Percentiles rank a stretch among this genome's conserved stretches.
phyloP scores from a whole-genome alignment of 2,797 vertebrate genomes.

The Sarcophilus harrisii region DNA sequence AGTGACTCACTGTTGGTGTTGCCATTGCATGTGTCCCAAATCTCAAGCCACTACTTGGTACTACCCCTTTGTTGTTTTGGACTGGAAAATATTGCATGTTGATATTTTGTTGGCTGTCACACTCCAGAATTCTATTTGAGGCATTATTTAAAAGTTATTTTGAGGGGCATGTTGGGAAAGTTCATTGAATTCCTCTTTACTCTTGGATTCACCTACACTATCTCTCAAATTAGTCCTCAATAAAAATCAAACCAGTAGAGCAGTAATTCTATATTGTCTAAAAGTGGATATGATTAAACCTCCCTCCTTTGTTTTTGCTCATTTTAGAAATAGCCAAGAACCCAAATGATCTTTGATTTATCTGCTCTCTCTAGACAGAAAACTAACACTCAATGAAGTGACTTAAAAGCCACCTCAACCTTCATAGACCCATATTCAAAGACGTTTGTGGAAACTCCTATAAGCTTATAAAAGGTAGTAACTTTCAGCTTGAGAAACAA shows the following conservation, averaged over 20 bases:
- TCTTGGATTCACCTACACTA: background rate
- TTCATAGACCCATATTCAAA: background rate
- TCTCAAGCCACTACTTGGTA: no score
- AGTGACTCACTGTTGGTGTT: no score
- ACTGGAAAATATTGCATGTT: no score
- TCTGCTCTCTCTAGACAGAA: background rate
- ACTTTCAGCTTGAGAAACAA: slow-evolving; percentile 6
- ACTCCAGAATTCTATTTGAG: background rate
- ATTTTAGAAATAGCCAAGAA: background rate
- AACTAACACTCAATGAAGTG: background rate
- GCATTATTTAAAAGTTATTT: background rate
- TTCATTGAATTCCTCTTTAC: background rate
- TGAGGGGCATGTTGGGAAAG: background rate
- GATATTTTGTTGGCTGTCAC: background rate
- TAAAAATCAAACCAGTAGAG: background rate
- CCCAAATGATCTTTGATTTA: background rate
- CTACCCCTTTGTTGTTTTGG: background rate
- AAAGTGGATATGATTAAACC: background rate
- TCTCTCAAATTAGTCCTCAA: background rate
- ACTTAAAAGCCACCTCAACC: background rate
- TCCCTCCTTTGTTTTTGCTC: background rate
- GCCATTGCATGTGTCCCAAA: no score
- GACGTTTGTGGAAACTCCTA: background rate
- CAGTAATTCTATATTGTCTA: background rate
- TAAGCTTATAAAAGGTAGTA: background rate